Conservation (phyloP, 1,140 invertebrate genomes). For the Apocrypta bakeri region DNA sequence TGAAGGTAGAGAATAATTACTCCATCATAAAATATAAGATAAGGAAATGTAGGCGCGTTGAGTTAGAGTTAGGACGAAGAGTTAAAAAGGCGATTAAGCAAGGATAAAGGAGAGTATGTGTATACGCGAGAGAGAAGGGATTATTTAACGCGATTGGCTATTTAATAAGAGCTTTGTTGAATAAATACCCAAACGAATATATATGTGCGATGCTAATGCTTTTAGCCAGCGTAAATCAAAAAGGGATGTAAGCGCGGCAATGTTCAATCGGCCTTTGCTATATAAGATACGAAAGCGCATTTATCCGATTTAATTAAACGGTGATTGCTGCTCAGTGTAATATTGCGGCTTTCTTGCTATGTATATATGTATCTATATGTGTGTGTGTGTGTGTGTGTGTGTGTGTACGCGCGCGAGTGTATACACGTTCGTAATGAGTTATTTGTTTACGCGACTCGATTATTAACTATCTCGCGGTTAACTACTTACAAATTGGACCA, state of each 20-base stretch:
- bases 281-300: not conserved
- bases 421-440: constrained; percentile 10
- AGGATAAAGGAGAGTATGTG: not conserved
- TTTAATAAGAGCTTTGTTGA: constrained; percentile 35
- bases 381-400: no score
- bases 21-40: not conserved
- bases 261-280: not conserved
- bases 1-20: not conserved
- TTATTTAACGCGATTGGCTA: constrained; percentile 6
- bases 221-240: constrained; percentile 14
- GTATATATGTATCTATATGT: no score
- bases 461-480: not conserved
- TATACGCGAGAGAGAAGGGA: not conserved
- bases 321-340: constrained; percentile 13
- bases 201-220: not conserved
- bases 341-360: constrained; percentile 3
- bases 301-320: constrained; percentile 45
- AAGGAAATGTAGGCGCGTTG: not conserved
- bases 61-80: no score
- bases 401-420: no score
- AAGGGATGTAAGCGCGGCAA: no score
- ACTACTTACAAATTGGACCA: not conserved
- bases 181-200: constrained; percentile 14
- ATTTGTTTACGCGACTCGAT: constrained; percentile 30
- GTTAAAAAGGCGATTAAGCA: no score